Percentiles rank a stretch among this genome's conserved stretches.
Conservation (phyloP, 2,797 vertebrate species). For the Saguinus oedipus region DNA sequence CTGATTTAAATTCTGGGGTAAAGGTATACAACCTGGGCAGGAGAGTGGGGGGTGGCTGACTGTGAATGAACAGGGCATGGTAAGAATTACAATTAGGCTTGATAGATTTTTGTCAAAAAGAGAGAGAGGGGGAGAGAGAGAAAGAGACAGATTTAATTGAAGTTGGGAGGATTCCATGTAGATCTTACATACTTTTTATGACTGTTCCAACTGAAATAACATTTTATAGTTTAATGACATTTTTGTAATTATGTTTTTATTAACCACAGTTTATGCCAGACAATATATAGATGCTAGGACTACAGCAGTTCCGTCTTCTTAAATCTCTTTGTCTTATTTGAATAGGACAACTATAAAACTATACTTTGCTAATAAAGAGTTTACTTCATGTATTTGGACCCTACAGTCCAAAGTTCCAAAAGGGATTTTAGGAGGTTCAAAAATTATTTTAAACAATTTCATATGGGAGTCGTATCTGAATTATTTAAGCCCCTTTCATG, state of each 20-base stretch:
- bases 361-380: conserved; percentile 7
- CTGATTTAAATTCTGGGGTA: not conserved
- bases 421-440: conserved; percentile 25
- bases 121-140: not conserved
- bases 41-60: too few relatives aligned
- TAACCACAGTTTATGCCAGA: not conserved
- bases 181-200: not conserved
- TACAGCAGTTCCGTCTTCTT: not conserved
- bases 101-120: not conserved
- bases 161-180: not conserved
- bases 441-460: conserved; percentile 60
- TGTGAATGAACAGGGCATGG: not conserved
- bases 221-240: conserved; percentile 25
- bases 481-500: conserved; percentile 50
- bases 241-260: conserved; percentile 29
- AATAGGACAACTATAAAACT: conserved; percentile 13
- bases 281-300: not conserved
- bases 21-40: not conserved
- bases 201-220: not conserved
- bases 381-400: conserved; percentile 39
- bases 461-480: conserved; percentile 21
- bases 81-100: not conserved
- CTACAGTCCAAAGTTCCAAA: not conserved
- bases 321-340: conserved; percentile 37
- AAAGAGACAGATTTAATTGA: not conserved